Evolutionary conservation across 2,113 vertebrate genomes (phyloP).

Genomic region (Mormoops blainvillei): DNA sequence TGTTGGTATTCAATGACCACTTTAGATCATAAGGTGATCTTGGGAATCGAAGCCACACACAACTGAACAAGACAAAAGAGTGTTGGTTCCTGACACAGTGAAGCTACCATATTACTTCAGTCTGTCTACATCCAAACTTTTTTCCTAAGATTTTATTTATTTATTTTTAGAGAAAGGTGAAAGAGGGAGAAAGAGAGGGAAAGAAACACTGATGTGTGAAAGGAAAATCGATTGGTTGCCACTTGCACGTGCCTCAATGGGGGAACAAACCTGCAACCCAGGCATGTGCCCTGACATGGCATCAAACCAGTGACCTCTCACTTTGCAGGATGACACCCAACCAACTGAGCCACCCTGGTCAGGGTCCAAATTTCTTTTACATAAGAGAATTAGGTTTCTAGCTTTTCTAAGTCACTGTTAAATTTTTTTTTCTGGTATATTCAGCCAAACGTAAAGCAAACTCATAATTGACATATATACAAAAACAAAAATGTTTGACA

Average conservation of each 20-base stretch:
- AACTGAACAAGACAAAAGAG: slow-evolving; percentile 5
- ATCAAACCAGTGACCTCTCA: too few species aligned
- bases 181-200: too few species aligned
- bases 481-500: background rate
- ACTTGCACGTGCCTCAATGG: too few species aligned
- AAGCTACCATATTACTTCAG: background rate
- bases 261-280: too few species aligned
- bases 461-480: background rate
- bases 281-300: too few species aligned
- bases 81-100: background rate
- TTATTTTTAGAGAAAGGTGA: too few species aligned
- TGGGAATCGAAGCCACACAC: background rate
- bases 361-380: background rate
- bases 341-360: too few species aligned
- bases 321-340: too few species aligned
- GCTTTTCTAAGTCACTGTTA: background rate
- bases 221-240: too few species aligned
- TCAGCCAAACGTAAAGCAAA: background rate
- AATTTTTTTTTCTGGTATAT: slow-evolving; percentile 2
- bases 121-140: background rate
- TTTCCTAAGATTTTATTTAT: background rate
- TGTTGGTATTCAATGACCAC: background rate
- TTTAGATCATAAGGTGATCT: slow-evolving; percentile 18
- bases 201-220: too few species aligned
- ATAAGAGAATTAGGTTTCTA: background rate